Evolutionary conservation across 1,140 invertebrate species (phyloP).

Genomic region (Helicoverpa armigera): DNA sequence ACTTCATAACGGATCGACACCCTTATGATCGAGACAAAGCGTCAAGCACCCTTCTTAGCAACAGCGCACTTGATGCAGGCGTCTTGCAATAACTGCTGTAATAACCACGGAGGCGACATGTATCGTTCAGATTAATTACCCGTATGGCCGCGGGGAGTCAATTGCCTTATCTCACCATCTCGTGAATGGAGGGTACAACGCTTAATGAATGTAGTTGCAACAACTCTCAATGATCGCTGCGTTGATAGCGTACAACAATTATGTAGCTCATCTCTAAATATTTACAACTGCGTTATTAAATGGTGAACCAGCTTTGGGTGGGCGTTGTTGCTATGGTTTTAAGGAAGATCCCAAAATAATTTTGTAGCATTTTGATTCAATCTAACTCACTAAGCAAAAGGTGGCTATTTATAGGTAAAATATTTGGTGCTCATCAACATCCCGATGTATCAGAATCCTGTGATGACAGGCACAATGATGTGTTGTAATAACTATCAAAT

Average conservation of each 20-base stretch:
- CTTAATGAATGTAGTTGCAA: conserved; percentile 48
- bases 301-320: too few species aligned
- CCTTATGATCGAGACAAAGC: conserved; percentile 35
- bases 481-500: conserved; percentile 32
- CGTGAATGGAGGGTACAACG: conserved; percentile 44
- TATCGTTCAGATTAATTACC: conserved; percentile 75
- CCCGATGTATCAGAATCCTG: background rate
- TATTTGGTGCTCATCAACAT: background rate
- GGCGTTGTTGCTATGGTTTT: background rate
- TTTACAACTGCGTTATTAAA: background rate
- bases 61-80: conserved; percentile 63
- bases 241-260: conserved; percentile 39
- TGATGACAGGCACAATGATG: background rate
- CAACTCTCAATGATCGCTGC: conserved; percentile 38
- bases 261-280: conserved; percentile 27
- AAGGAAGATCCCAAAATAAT: too few species aligned
- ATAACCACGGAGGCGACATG: conserved; percentile 53
- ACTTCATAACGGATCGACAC: conserved; percentile 33
- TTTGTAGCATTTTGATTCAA: too few species aligned
- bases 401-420: background rate
- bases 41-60: conserved; percentile 13
- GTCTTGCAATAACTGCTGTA: conserved; percentile 52
- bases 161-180: conserved; percentile 77
- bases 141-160: conserved; percentile 78
- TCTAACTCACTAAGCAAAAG: too few species aligned